Percentiles rank a stretch among this genome's conserved stretches.
Evolutionary conservation across 2,888 invertebrate species (phyloP).

Genomic region (Drosophila ustulata): DNA sequence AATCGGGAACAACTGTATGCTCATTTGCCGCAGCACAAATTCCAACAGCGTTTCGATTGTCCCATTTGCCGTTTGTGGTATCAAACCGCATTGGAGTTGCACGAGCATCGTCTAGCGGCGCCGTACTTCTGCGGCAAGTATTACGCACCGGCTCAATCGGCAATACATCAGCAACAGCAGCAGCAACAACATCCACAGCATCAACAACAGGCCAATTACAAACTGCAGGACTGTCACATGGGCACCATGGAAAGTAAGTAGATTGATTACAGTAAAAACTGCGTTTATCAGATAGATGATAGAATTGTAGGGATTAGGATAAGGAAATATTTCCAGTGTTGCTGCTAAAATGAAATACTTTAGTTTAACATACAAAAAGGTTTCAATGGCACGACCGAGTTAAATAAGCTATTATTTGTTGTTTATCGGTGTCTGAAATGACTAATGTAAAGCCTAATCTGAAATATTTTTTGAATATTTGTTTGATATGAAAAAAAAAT

Average conservation of each 20-base stretch:
- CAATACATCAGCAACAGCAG: conserved; percentile 24
- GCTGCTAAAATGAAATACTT: too few species aligned
- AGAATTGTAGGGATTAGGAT: neutral
- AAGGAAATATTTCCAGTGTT: neutral
- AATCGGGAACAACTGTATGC: conserved; percentile 74
- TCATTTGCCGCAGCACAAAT: conserved; percentile 79
- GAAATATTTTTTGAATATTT: too few species aligned
- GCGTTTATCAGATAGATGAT: neutral
- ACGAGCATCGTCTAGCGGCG: conserved; percentile 79
- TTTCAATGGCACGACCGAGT: neutral
- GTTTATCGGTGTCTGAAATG: too few species aligned
- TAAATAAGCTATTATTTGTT: neutral
- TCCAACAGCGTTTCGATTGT: conserved; percentile 81
- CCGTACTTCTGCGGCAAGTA: conserved; percentile 83
- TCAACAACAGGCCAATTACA: conserved; percentile 61
- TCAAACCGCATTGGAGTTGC: conserved; percentile 77
- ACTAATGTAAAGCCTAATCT: too few species aligned
- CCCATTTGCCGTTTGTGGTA: conserved; percentile 82
- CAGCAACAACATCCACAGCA: conserved; percentile 35
- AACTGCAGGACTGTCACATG: conserved; percentile 77
- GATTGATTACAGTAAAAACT: neutral
- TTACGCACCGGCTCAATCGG: conserved; percentile 51
- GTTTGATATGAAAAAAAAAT: too few species aligned
- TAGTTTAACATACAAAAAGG: too few species aligned
- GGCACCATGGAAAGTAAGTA: conserved; percentile 74